Conservation (phyloP, 1,140 invertebrate genomes). For the Rhopalosiphum padi region DNA sequence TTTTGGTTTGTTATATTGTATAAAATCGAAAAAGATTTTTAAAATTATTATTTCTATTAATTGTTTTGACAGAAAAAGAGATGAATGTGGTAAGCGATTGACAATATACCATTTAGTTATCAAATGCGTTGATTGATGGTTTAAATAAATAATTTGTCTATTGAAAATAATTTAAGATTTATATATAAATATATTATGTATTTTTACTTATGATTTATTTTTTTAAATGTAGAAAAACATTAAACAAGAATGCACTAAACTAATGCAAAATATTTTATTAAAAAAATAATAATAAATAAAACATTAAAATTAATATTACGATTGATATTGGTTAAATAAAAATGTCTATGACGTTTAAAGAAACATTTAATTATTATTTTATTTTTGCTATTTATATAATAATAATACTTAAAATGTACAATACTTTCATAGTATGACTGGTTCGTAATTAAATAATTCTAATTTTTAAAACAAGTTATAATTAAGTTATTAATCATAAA, state of each 20-base stretch:
- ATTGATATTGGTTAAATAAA: background rate
- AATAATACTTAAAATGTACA: too few relatives aligned
- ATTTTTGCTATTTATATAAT: too few relatives aligned
- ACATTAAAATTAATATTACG: background rate
- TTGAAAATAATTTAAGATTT: background rate
- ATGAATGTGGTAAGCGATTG: background rate
- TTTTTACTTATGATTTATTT: too few relatives aligned
- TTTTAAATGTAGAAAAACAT: too few relatives aligned
- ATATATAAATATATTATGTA: too few relatives aligned
- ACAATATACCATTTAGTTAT: background rate
- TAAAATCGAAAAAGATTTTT: background rate
- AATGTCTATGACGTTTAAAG: background rate
- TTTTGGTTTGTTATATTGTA: background rate
- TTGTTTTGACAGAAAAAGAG: background rate
- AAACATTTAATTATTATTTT: background rate
- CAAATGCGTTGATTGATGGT: background rate
- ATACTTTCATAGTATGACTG: too few relatives aligned
- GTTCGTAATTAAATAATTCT: too few relatives aligned
- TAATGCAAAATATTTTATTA: too few relatives aligned
- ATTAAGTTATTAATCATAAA: background rate
- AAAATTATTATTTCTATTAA: background rate
- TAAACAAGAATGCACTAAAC: background rate
- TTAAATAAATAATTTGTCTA: background rate
- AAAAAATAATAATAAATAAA: background rate
- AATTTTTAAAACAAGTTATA: background rate